Percentiles rank a stretch among this genome's conserved stretches.
phyloP scores from a whole-genome alignment of 2,888 invertebrate species.

The Eilema depressum region DNA sequence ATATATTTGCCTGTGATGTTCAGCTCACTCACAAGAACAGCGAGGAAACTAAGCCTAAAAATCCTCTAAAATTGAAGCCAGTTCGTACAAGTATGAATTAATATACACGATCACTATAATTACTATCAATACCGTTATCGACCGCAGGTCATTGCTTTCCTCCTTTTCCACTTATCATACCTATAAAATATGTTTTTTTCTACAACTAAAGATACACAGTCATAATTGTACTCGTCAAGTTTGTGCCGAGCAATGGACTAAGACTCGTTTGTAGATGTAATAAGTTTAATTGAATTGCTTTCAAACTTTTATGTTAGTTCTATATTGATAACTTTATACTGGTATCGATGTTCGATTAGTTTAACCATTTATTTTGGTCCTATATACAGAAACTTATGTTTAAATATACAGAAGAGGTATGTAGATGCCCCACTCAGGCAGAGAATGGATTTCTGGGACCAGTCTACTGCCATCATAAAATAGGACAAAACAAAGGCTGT shows the following conservation, averaged over 20 bases:
- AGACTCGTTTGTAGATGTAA: slow-evolving; percentile 11
- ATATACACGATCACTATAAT: slow-evolving; percentile 44
- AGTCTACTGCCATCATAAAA: too few relatives aligned
- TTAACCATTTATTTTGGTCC: not conserved
- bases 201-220: slow-evolving; percentile 6
- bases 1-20: too few relatives aligned
- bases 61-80: not conserved
- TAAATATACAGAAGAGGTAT: not conserved
- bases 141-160: slow-evolving; percentile 46
- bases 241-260: slow-evolving; percentile 31
- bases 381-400: not conserved
- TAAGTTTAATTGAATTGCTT: slow-evolving; percentile 23
- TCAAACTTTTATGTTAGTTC: not conserved
- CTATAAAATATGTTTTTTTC: slow-evolving; percentile 22
- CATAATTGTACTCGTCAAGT: slow-evolving; percentile 1
- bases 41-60: not conserved
- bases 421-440: not conserved
- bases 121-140: slow-evolving; percentile 44
- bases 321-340: not conserved
- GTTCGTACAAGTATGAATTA: slow-evolving; percentile 21
- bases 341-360: not conserved
- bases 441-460: too few relatives aligned
- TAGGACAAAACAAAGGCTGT: too few relatives aligned
- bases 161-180: slow-evolving; percentile 20
- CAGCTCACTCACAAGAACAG: not conserved